These are phyloP conservation scores for Monochamus saltuarius DNA, from an alignment of 1,140 invertebrate species.

Conservation along the genomic window DNA sequence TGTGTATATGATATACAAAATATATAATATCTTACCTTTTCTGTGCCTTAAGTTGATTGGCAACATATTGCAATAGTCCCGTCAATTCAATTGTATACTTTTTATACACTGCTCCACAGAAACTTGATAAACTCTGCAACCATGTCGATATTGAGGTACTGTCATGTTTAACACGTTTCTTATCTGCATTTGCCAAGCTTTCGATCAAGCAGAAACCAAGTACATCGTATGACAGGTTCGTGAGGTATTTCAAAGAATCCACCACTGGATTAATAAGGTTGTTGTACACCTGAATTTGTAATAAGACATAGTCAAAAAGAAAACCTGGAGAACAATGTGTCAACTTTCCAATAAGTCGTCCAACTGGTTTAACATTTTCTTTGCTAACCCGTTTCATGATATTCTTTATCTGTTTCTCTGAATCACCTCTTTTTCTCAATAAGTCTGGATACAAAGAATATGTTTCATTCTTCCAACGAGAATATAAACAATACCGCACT, in stretches of 20 bases:
- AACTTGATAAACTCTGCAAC: conserved; percentile 91
- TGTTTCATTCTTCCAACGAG: conserved; percentile 91
- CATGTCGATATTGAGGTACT: conserved; percentile 93
- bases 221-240: conserved; percentile 93
- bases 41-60: conserved; percentile 94
- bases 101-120: conserved; percentile 94
- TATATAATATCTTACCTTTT: conserved; percentile 71
- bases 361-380: conserved; percentile 97
- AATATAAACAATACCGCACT: conserved; percentile 83
- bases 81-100: conserved; percentile 97
- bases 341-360: conserved; percentile 93
- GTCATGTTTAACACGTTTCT: conserved; percentile 80
- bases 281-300: conserved; percentile 98
- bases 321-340: conserved; percentile 94
- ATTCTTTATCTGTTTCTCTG: conserved; percentile 89
- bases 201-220: conserved; percentile 95
- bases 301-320: conserved; percentile 92
- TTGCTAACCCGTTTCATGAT: conserved; percentile 98
- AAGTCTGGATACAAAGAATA: conserved; percentile 80
- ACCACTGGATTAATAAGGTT: conserved; percentile 97
- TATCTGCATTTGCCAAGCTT: conserved; percentile 75
- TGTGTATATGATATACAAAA: not conserved
- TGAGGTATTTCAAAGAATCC: conserved; percentile 96
- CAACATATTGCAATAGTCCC: conserved; percentile 94
- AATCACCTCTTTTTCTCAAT: conserved; percentile 78